Conservation (phyloP, 2,888 invertebrate genomes). For the Lampropteryx suffumata region DNA sequence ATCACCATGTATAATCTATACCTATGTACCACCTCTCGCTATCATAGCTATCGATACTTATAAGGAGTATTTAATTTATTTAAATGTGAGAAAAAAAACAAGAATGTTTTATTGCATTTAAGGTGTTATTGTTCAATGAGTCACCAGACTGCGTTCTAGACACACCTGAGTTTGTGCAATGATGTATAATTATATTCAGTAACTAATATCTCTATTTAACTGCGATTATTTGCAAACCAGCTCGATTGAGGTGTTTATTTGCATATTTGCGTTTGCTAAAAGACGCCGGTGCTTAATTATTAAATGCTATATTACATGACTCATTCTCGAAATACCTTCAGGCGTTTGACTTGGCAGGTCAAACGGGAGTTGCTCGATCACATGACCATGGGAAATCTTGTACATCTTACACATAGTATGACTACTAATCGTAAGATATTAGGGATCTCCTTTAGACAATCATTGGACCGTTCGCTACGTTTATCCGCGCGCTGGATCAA, state of each 20-base stretch:
- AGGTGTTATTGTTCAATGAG: constrained; percentile 25
- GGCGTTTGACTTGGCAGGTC: neutral
- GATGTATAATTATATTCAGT: constrained; percentile 36
- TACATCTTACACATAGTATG: no score
- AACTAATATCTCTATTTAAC: constrained; percentile 42
- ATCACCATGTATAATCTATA: neutral
- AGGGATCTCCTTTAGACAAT: no score
- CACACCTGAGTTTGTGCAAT: constrained; percentile 24
- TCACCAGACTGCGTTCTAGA: constrained; percentile 23
- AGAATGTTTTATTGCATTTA: constrained; percentile 17
- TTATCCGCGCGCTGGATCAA: no score
- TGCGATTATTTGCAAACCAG: constrained; percentile 36
- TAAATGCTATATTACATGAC: constrained; percentile 16
- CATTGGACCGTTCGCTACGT: no score
- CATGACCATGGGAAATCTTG: no score
- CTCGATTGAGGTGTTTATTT: constrained; percentile 40
- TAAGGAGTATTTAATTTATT: constrained; percentile 16
- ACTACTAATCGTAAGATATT: no score
- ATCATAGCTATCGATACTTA: constrained; percentile 5
- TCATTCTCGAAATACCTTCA: constrained; percentile 14
- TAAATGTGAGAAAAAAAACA: constrained; percentile 2
- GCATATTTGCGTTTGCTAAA: constrained; percentile 26
- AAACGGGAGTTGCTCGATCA: neutral
- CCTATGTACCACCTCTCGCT: neutral
- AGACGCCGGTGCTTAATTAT: constrained; percentile 5